Evolutionary conservation across 2,113 vertebrate genomes (phyloP).

Genomic region (Pachycephala philippinensis): DNA sequence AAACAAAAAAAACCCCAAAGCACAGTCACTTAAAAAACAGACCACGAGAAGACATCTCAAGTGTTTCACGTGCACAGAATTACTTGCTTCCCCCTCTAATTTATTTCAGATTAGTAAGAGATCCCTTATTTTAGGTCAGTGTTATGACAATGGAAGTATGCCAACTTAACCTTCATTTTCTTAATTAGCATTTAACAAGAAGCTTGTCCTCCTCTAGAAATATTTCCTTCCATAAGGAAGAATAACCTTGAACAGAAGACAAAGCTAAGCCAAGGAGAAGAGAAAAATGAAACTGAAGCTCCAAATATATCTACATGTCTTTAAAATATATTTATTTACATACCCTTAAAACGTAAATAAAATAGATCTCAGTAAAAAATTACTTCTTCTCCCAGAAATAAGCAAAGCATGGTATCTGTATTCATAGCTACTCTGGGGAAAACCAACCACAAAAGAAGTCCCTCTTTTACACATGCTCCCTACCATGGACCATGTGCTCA

Average conservation of each 20-base stretch:
- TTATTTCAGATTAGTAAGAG: constrained; percentile 45
- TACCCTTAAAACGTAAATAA: constrained; percentile 5
- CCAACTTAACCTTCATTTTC: constrained; percentile 61
- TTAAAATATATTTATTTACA: constrained; percentile 32
- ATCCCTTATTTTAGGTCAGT: constrained; percentile 42
- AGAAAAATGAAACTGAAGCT: constrained; percentile 13
- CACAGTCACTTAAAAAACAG: neutral
- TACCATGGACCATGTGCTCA: neutral
- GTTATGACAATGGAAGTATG: constrained; percentile 54
- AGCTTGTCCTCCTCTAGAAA: constrained; percentile 40
- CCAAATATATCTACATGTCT: neutral
- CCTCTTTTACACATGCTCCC: neutral
- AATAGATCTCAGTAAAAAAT: constrained; percentile 9
- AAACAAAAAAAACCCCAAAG: neutral
- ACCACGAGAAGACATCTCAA: neutral
- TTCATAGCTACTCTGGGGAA: constrained; percentile 1
- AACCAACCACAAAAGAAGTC: neutral
- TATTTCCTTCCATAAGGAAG: constrained; percentile 57
- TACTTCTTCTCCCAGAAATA: neutral
- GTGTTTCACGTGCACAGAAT: neutral
- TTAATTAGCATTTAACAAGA: constrained; percentile 67
- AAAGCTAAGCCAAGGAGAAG: neutral
- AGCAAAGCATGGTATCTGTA: neutral
- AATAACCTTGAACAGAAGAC: constrained; percentile 64
- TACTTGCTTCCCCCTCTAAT: neutral